Conservation (phyloP, 2,888 invertebrate species). For the Pheosia tremula region DNA sequence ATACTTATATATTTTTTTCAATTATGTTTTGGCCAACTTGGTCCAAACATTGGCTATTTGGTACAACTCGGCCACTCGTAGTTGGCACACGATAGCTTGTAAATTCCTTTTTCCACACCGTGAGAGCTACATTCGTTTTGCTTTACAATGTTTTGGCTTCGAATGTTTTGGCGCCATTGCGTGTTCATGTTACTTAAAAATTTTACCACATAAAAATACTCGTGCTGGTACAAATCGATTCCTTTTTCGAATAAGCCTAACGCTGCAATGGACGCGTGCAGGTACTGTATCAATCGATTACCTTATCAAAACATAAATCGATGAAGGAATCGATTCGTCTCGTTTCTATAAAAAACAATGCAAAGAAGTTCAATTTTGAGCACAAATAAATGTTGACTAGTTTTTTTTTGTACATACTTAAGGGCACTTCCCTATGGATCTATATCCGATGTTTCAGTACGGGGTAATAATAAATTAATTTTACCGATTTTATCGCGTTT, state of each 20-base stretch:
- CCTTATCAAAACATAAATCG: not conserved
- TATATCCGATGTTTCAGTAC: too few relatives aligned
- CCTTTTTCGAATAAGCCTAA: not conserved
- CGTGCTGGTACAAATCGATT: not conserved
- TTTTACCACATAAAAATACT: not conserved
- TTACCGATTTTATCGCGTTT: too few relatives aligned
- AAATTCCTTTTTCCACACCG: constrained; percentile 51
- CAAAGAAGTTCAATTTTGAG: not conserved
- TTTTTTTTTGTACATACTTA: too few relatives aligned
- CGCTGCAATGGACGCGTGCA: not conserved
- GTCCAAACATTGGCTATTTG: constrained; percentile 11
- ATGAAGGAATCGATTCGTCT: not conserved
- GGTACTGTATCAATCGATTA: not conserved
- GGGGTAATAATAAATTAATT: too few relatives aligned
- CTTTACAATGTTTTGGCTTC: constrained; percentile 19
- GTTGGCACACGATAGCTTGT: constrained; percentile 25
- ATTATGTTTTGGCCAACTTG: not conserved
- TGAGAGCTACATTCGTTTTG: constrained; percentile 56
- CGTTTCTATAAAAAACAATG: not conserved
- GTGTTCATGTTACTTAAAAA: constrained; percentile 1
- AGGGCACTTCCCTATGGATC: too few relatives aligned
- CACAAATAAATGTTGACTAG: too few relatives aligned
- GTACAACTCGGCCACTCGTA: too few relatives aligned
- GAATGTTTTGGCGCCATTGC: constrained; percentile 9
- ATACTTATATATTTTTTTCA: not conserved